Evolutionary conservation across 2,113 vertebrate genomes (phyloP).

Genomic region (Suncus etruscus): DNA sequence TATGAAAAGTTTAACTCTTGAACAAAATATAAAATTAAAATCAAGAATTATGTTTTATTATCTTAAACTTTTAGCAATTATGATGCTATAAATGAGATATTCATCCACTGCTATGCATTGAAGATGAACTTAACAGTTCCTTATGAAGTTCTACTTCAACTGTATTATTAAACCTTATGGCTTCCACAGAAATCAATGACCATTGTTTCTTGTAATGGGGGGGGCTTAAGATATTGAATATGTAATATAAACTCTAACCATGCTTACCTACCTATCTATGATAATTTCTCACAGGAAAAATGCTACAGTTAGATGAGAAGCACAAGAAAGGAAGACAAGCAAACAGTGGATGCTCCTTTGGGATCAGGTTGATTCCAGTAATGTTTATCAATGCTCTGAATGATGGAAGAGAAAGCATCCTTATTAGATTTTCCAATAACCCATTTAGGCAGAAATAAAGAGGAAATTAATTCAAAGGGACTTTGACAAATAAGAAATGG

Average conservation of each 20-base stretch:
- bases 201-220: not conserved
- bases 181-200: not conserved
- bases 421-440: conserved; percentile 72
- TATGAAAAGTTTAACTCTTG: not conserved
- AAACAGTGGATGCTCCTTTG: conserved; percentile 33
- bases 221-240: conserved; percentile 37
- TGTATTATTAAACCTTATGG: not conserved
- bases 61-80: not conserved
- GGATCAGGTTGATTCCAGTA: conserved; percentile 60
- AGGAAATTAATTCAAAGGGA: conserved; percentile 71
- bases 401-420: conserved; percentile 58
- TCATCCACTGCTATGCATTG: conserved; percentile 17
- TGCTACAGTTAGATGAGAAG: conserved; percentile 33
- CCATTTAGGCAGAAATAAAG: conserved; percentile 60
- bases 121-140: not conserved
- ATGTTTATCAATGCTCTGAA: conserved; percentile 71
- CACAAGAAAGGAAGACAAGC: conserved; percentile 43
- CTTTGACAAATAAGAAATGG: conserved; percentile 77
- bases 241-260: not conserved
- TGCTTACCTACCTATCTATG: not conserved
- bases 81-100: conserved; percentile 35
- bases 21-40: not conserved
- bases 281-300: conserved; percentile 30
- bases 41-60: conserved; percentile 23
- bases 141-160: conserved; percentile 27